phyloP scores from a whole-genome alignment of 2,797 vertebrate species.

The Anabas testudineus region DNA sequence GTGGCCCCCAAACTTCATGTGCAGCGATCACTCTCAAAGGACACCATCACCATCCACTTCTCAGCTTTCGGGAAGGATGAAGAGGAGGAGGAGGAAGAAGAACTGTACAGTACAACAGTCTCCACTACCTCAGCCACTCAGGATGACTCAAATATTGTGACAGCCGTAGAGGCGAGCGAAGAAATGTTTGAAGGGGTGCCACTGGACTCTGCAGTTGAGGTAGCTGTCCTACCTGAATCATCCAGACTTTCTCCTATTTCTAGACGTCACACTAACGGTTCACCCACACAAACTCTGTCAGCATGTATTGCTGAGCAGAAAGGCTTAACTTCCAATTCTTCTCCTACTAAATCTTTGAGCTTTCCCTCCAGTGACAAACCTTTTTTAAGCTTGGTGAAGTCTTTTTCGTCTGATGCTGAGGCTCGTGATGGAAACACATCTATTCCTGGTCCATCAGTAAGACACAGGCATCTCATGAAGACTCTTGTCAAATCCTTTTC shows the following conservation, averaged over 20 bases:
- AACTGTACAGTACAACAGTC: slow-evolving; percentile 68
- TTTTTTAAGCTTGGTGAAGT: slow-evolving; percentile 90
- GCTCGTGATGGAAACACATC: slow-evolving; percentile 83
- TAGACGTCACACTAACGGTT: slow-evolving; percentile 62
- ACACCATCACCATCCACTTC: slow-evolving; percentile 96
- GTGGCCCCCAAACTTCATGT: slow-evolving; percentile 91
- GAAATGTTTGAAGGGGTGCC: slow-evolving; percentile 87
- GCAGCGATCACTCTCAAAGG: slow-evolving; percentile 90
- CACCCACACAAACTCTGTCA: slow-evolving; percentile 67
- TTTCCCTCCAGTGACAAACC: slow-evolving; percentile 89
- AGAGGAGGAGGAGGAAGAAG: slow-evolving; percentile 95
- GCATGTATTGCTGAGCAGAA: slow-evolving; percentile 60
- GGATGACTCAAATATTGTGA: slow-evolving; percentile 89
- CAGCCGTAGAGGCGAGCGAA: slow-evolving; percentile 93
- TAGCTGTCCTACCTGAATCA: slow-evolving; percentile 64
- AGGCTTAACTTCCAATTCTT: slow-evolving; percentile 78
- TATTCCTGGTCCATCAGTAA: slow-evolving; percentile 73
- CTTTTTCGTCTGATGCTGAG: slow-evolving; percentile 91
- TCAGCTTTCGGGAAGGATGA: slow-evolving; percentile 94
- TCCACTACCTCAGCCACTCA: slow-evolving; percentile 77
- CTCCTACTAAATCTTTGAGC: slow-evolving; percentile 86
- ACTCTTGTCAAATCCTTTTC: slow-evolving; percentile 95
- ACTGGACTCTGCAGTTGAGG: slow-evolving; percentile 63
- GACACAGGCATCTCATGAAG: slow-evolving; percentile 94
- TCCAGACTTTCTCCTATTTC: slow-evolving; percentile 60